These are phyloP conservation scores for Galaxea fascicularis DNA, from an alignment of 92 coral and sea anemone genomes.

Conservation along the genomic window DNA sequence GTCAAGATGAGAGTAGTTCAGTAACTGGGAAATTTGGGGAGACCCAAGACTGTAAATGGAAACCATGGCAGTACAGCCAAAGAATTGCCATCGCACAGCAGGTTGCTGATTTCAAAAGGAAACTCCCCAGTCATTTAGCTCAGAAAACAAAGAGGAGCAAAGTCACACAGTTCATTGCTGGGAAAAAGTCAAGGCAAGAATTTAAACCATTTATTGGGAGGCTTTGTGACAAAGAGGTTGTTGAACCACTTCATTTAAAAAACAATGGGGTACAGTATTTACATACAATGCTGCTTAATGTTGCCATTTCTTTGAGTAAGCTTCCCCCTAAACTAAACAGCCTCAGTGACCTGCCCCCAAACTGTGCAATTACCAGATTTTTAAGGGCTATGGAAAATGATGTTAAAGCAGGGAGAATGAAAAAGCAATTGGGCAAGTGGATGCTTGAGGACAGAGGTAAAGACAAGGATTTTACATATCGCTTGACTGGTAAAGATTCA, in stretches of 20 bases:
- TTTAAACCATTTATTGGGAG: conserved; percentile 10
- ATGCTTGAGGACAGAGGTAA: conserved; percentile 64
- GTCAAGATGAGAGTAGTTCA: conserved; percentile 13
- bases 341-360: conserved; percentile 37
- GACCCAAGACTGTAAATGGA: conserved; percentile 48
- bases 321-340: conserved; percentile 31
- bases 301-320: conserved; percentile 54
- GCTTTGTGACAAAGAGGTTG: conserved; percentile 55
- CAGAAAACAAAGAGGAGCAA: conserved; percentile 18
- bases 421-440: conserved; percentile 70
- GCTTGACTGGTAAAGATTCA: conserved; percentile 69
- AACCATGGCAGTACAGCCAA: conserved; percentile 52
- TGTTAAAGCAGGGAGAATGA: conserved; percentile 66
- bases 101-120: conserved; percentile 27
- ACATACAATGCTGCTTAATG: conserved; percentile 27
- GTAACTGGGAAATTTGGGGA: conserved; percentile 66
- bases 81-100: conserved; percentile 50
- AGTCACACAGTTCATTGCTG: conserved; percentile 50
- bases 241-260: conserved; percentile 63
- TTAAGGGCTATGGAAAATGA: conserved; percentile 49
- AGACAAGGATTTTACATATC: conserved; percentile 64
- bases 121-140: neutral
- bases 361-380: conserved; percentile 54
- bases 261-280: conserved; percentile 65
- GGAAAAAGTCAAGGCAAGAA: conserved; percentile 64